Conservation (phyloP, 2,888 invertebrate species). For the Scelioninae gen. 1 region DNA sequence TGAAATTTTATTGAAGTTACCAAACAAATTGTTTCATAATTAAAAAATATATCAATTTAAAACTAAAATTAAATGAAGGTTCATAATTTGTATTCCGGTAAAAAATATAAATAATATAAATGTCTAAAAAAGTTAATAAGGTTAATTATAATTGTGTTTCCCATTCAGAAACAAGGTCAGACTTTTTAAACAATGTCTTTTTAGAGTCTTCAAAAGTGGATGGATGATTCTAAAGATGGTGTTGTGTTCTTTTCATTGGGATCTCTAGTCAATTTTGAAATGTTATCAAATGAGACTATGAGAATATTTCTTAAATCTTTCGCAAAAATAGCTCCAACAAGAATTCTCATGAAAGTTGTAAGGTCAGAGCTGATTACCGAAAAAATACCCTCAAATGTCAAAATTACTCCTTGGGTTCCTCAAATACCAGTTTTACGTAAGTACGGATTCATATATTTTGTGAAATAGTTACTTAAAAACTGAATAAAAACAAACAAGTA, state of each 20-base stretch:
- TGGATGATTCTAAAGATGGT: constrained; percentile 78
- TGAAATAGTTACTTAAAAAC: background rate
- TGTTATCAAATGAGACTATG: constrained; percentile 72
- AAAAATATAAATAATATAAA: too few relatives aligned
- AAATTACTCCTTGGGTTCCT: constrained; percentile 77
- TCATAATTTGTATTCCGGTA: too few relatives aligned
- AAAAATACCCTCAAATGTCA: constrained; percentile 78
- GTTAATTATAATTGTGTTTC: too few relatives aligned
- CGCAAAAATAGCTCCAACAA: constrained; percentile 77
- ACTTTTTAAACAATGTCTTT: background rate
- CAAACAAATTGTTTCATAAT: background rate
- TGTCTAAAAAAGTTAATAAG: too few relatives aligned
- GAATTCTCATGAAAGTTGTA: constrained; percentile 77
- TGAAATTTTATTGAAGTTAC: background rate
- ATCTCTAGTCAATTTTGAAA: constrained; percentile 78
- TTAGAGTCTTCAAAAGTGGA: constrained; percentile 79
- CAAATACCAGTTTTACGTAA: constrained; percentile 77
- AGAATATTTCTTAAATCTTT: constrained; percentile 74
- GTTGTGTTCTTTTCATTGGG: constrained; percentile 80
- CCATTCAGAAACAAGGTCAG: too few relatives aligned
- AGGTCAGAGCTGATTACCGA: constrained; percentile 71
- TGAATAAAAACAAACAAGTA: background rate
- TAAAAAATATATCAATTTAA: too few relatives aligned
- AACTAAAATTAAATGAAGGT: too few relatives aligned
- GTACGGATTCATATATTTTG: background rate